Evolutionary conservation across 2,113 vertebrate species (phyloP), one percentile per base, ranked within the genome.

Genomic region (Notothenia coriiceps): DNA sequence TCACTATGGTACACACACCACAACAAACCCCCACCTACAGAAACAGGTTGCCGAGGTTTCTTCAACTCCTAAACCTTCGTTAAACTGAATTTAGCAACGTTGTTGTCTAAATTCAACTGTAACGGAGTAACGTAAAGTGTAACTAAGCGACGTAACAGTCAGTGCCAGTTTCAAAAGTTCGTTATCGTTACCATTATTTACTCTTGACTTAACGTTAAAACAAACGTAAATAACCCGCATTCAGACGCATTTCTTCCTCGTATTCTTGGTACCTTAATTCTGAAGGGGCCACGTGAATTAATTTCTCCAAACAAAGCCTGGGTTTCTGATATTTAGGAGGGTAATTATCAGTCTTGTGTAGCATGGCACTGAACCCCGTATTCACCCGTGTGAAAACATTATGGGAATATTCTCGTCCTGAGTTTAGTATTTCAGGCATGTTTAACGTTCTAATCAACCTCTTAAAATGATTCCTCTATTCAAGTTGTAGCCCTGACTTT

Each of bases 1-100:
- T 93, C 88, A 72, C 92, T 86, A 89, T 89, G 87, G 70, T 61
- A 67, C 75, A 64, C 84, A 13, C 52, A 25, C n/a, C 72, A 90
- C 87, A 90, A 90, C 92, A 89, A 87, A 86, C 82, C 75, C 14
- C n/a, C n/a, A 6, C 25, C 55, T 6, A 29, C 54, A 13, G n/a
- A 10, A 33, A 6, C 49, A 15, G 40, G 2, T 6, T 3, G 33
- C 40, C 4, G 18, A 9, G 54, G 29, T 0, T 13, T 20, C 46
- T 2, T 17, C 52, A 2, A 15, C 20, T 29, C 29, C 13, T 29
- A 7, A 17, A 17, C 17, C 11, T 2, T 47, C 1, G 2, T 29
- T 43, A 22, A 60, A 62, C 18, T 8, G 2, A 14, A 54, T 2
- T 1, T 11, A 2, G 1, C 4, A 2, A 20, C 6, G 18, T 13